Percentiles rank a stretch among this genome's conserved stretches.
These are phyloP conservation scores for Phaedon cochleariae DNA, from an alignment of 2,888 invertebrate genomes.

Conservation along the genomic window DNA sequence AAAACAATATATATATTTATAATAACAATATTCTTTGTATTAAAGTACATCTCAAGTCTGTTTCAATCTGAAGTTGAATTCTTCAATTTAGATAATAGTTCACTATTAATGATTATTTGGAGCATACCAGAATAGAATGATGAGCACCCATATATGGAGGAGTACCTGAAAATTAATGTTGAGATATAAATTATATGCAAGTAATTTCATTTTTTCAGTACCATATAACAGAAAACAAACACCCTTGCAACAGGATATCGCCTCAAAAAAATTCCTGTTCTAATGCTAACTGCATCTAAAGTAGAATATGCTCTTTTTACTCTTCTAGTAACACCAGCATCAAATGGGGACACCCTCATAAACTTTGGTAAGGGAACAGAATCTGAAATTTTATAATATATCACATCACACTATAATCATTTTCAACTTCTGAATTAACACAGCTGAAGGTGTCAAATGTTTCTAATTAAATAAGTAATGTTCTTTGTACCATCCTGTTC, in stretches of 20 bases:
- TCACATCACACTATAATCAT: too few relatives aligned
- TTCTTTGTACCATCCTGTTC: constrained; percentile 66
- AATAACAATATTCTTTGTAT: too few relatives aligned
- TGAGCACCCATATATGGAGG: constrained; percentile 84
- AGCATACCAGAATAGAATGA: constrained; percentile 77
- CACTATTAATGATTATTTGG: constrained; percentile 47
- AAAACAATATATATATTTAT: too few relatives aligned
- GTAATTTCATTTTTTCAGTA: constrained; percentile 49
- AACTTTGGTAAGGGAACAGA: constrained; percentile 76
- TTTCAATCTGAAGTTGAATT: too few relatives aligned
- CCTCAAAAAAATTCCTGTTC: constrained; percentile 80
- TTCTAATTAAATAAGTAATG: neutral
- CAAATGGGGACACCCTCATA: constrained; percentile 78
- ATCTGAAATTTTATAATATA: constrained; percentile 57
- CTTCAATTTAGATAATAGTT: too few relatives aligned
- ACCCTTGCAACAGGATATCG: constrained; percentile 85
- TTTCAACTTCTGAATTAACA: too few relatives aligned
- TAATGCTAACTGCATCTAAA: constrained; percentile 79
- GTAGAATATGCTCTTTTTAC: constrained; percentile 81
- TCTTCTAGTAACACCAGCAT: constrained; percentile 76
- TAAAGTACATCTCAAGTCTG: too few relatives aligned
- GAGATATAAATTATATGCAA: constrained; percentile 19
- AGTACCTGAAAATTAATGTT: constrained; percentile 67
- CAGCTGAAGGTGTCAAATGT: neutral
- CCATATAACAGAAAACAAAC: constrained; percentile 86